Base-by-base conservation (phyloP, 1,140 invertebrate species). In the Pentalonia nigronervosa region DNA sequence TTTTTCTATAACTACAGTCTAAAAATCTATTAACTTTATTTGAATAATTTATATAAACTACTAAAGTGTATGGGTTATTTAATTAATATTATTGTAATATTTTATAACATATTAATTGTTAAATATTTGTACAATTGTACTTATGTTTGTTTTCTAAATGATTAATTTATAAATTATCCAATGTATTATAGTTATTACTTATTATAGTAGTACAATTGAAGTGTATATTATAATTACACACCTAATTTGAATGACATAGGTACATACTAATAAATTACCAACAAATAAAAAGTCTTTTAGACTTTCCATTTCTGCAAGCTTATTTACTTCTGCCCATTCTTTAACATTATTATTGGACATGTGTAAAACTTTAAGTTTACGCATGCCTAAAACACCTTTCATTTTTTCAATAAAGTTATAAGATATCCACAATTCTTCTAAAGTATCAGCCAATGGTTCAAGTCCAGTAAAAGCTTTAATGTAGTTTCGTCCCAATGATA, bases 341-440 rank as follows among this genome's bases (percentile, higher is more conserved):
- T 98, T 98, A 0, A 99, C 97, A 50, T 97, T 95, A 95, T 99
- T 99, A 94, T 99, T 98, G 34, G 98, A 98, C 96, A 98, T 97
- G 94, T 98, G 98, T 4, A 98, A 95, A 0, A 98, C 97, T 94
- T 96, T 97, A 0, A 99, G 95, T 94, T 97, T 98, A 94, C 97
- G 98, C 94, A 99, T 96, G 7, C 96, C 96, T 56, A 97, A 97
- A 14, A 99, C 96, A 0, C 98, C 98, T 96, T 99, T 99, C 93
- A 98, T 96, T 96, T 99, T 99, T 95, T 99, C 98, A 94, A 99
- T 98, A 34, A 97, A 96, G 95, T 99, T 99, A 95, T 99, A 99
- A 0, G 98, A 99, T 93, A 99, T 97, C 98, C 98, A 99, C 2
- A 99, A 95, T 95, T 99, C 97, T 95, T 98, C 97, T 67, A 99